Evolutionary conservation across 2,888 invertebrate genomes (phyloP), one percentile per base, ranked within the genome.

Genomic region (Melinopterus prodromus): DNA sequence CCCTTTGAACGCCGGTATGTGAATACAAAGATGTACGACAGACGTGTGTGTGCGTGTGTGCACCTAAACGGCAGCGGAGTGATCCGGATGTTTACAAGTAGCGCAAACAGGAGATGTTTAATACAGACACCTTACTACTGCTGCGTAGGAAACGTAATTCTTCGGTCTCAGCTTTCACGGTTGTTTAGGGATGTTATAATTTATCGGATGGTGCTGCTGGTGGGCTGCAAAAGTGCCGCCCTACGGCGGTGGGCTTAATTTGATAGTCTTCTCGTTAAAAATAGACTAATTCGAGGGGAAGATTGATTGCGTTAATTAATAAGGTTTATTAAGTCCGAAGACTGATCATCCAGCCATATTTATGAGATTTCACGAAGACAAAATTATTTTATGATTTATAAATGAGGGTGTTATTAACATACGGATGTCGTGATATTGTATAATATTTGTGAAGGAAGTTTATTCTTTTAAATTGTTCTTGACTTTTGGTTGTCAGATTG

Each of bases 41-140:
- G 74, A 74, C 74, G 16, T 71, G 37, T 53, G 53, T 4, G 38
- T 38, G 38, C 9, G 38, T 38, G 53, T 53, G 53, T 53, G 7
- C 53, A 53, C 53, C 9, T 53, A 26, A 26, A 26, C 26, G 26
- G 26, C 26, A 35, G 16, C 71, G 16, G 74, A 74, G 26, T 74
- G 74, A 74, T 77, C 16, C 77, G 77, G 77, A 77, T 77, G 77
- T 77, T 77, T 77, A 77, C 69, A 77, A 70, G 26, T n/a, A 77
- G 3, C 16, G 77, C 77, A 77, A 77, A 77, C 70, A 77, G 35
- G 77, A 69, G 70, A 16, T 70, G 70, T 70, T 76, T 70, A 77
- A 77, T 77, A 77, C 77, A 77, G 70, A 70, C 77, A 79, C 79
- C 74, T 78, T 78, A 78, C 72, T n/a, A 74, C 53, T 53, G 53